Percentiles rank a stretch among this genome's conserved stretches.
Conservation (phyloP, 2,797 vertebrate species). For the Bucorvus abyssinicus region DNA sequence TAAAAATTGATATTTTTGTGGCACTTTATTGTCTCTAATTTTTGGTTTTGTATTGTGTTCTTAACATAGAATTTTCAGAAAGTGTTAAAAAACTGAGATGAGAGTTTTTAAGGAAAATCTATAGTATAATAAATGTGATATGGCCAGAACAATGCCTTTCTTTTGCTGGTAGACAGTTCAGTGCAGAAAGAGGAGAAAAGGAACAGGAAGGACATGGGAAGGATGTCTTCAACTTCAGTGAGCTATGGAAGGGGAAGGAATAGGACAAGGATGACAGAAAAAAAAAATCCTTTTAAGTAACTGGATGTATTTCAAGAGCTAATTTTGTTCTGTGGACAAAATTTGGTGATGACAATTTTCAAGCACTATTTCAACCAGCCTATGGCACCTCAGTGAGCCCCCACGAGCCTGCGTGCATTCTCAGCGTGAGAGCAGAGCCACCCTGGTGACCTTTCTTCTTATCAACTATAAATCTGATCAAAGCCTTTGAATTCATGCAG, state of each 20-base stretch:
- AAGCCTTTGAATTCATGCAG: neutral
- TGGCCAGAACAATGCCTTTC: neutral
- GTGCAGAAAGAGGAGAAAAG: neutral
- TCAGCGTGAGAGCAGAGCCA: neutral
- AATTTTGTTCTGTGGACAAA: neutral
- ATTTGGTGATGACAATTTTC: neutral
- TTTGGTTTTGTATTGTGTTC: neutral
- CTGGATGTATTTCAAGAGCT: neutral
- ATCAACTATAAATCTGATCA: neutral
- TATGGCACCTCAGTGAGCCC: neutral
- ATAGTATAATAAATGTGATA: neutral
- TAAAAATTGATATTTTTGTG: neutral
- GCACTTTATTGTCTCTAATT: neutral
- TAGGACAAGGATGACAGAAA: neutral
- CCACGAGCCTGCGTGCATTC: neutral
- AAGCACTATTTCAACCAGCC: neutral
- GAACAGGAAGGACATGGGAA: neutral
- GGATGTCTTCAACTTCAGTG: neutral
- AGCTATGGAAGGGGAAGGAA: neutral
- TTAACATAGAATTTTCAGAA: neutral
- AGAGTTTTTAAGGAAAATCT: neutral
- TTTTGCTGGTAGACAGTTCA: neutral
- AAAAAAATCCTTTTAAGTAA: neutral
- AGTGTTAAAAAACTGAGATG: neutral
- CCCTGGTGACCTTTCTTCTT: neutral